phyloP scores from a whole-genome alignment of 2,113 vertebrate species.

The Sapajus apella region DNA sequence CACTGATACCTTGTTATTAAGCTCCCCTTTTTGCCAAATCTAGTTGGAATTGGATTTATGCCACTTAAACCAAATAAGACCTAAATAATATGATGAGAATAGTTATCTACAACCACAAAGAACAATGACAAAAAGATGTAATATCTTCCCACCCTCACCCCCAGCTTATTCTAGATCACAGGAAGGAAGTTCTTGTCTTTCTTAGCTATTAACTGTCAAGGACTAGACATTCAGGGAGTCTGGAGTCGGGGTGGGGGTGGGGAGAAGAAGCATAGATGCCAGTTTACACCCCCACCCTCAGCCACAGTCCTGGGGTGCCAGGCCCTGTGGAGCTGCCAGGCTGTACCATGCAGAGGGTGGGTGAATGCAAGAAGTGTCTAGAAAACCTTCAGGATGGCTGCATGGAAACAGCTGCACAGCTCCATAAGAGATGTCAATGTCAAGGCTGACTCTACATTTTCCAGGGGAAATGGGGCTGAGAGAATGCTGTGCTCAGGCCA shows the following conservation, averaged over 20 bases:
- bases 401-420: not conserved
- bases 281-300: not conserved
- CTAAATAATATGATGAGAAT: not conserved
- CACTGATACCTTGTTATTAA: not conserved
- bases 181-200: not conserved
- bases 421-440: not conserved
- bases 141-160: not conserved
- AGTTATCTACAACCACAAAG: not conserved
- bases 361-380: constrained; percentile 22
- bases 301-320: not conserved
- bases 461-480: not conserved
- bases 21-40: not conserved
- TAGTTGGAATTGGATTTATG: not conserved
- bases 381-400: constrained; percentile 8
- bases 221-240: not conserved
- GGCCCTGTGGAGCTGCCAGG: not conserved
- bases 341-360: not conserved
- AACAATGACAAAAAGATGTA: not conserved
- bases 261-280: not conserved
- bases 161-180: not conserved
- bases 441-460: not conserved
- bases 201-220: constrained; percentile 59
- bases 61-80: not conserved
- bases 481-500: not conserved
- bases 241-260: not conserved